These are phyloP conservation scores for Zapus hudsonius DNA, from an alignment of 2,113 vertebrate species.

Conservation along the genomic window DNA sequence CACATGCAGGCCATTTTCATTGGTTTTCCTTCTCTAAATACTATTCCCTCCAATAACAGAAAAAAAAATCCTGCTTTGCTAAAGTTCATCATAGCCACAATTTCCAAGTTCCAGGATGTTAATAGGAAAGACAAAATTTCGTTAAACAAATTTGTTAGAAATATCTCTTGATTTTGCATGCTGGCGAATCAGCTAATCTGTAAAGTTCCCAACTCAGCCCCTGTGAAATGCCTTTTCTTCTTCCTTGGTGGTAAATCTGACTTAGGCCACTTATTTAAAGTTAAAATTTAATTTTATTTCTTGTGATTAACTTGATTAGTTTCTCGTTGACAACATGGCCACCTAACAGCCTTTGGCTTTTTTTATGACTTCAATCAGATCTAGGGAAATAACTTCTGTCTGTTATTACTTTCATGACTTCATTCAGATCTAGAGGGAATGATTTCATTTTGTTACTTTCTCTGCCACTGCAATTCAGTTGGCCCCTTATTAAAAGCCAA, in stretches of 20 bases:
- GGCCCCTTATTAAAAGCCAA: conserved; percentile 51
- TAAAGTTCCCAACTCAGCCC: neutral
- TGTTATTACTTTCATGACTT: neutral
- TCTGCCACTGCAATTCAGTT: neutral
- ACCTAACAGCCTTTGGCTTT: neutral
- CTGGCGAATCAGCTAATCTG: neutral
- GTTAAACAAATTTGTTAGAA: neutral
- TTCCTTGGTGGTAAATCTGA: neutral
- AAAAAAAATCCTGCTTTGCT: neutral
- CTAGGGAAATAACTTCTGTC: neutral
- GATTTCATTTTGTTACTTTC: conserved; percentile 2
- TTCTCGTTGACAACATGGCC: neutral
- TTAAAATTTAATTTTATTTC: conserved; percentile 37
- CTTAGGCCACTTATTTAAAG: neutral
- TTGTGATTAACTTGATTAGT: conserved; percentile 31
- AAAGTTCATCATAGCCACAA: neutral
- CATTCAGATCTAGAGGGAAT: neutral
- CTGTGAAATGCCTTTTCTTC: neutral
- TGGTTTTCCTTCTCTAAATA: neutral
- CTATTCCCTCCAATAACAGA: neutral
- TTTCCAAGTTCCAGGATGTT: neutral
- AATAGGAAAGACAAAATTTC: neutral
- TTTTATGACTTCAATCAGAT: neutral
- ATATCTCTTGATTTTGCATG: neutral
- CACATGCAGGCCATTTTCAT: fast-evolving